Conservation (phyloP, 2,797 vertebrate genomes). For the Discoglossus pictus region DNA sequence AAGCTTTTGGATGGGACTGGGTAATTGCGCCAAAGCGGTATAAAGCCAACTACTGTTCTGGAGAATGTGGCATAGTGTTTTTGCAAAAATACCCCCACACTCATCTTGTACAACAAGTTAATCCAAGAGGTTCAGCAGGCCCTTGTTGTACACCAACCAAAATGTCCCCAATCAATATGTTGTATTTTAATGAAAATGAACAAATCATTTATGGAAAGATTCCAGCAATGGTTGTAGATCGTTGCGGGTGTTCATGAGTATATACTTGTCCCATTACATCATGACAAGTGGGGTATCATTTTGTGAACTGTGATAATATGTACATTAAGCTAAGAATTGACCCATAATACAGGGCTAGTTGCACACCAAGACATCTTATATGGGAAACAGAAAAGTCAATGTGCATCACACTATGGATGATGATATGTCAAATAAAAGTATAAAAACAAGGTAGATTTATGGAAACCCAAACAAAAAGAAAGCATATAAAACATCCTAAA, state of each 20-base stretch:
- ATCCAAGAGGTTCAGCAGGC: conserved; percentile 86
- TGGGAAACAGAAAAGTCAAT: conserved; percentile 58
- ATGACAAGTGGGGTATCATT: conserved; percentile 62
- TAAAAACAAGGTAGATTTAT: too few relatives aligned
- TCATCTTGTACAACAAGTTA: conserved; percentile 93
- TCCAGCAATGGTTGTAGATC: conserved; percentile 96
- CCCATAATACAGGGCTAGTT: conserved; percentile 55
- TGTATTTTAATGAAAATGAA: conserved; percentile 96
- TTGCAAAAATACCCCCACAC: conserved; percentile 96
- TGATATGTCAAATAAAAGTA: not conserved
- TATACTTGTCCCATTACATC: conserved; percentile 18
- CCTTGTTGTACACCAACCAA: conserved; percentile 97
- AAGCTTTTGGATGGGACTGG: conserved; percentile 97
- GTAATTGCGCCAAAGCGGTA: conserved; percentile 98
- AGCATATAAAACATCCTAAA: too few relatives aligned
- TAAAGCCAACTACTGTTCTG: conserved; percentile 97
- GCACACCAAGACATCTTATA: conserved; percentile 58
- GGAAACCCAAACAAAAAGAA: too few relatives aligned
- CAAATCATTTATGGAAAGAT: conserved; percentile 98
- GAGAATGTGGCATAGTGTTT: conserved; percentile 96
- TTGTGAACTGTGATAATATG: conserved; percentile 79
- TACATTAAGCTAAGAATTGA: conserved; percentile 75
- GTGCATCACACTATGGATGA: conserved; percentile 57
- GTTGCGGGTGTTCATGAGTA: conserved; percentile 92
- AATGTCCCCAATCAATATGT: conserved; percentile 98